A percentile compares a stretch with the other conserved stretches of the same genome.
Conservation (phyloP, 2,888 invertebrate genomes). For the Diadromus collaris region DNA sequence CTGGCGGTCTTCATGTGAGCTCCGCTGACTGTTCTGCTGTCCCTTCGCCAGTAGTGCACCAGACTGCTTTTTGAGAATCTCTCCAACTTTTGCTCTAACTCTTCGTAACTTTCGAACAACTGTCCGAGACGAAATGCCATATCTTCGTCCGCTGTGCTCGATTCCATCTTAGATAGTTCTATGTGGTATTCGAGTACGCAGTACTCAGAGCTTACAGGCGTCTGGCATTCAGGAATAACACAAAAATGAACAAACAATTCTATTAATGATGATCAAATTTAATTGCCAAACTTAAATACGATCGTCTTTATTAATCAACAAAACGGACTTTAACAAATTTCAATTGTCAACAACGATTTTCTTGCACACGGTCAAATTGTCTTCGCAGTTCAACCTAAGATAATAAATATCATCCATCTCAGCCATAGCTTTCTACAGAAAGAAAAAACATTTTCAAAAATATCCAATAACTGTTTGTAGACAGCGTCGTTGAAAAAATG, state of each 20-base stretch:
- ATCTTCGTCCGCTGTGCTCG: conserved; percentile 69
- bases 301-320: neutral
- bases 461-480: neutral
- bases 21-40: conserved; percentile 79
- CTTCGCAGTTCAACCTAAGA: neutral
- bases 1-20: conserved; percentile 80
- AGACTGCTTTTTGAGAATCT: conserved; percentile 78
- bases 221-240: neutral
- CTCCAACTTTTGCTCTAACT: conserved; percentile 76
- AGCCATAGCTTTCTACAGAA: neutral
- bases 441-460: neutral
- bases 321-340: neutral
- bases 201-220: neutral
- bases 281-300: neutral
- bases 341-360: neutral
- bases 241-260: neutral
- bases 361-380: neutral
- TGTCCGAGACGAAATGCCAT: conserved; percentile 79
- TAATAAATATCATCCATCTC: neutral
- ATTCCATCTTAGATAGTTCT: conserved; percentile 68
- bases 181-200: neutral
- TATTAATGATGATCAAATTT: neutral
- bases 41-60: conserved; percentile 80
- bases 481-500: neutral
- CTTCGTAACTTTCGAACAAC: conserved; percentile 79